Conservation (phyloP, 2,113 vertebrate species). For the Labeo catla region DNA sequence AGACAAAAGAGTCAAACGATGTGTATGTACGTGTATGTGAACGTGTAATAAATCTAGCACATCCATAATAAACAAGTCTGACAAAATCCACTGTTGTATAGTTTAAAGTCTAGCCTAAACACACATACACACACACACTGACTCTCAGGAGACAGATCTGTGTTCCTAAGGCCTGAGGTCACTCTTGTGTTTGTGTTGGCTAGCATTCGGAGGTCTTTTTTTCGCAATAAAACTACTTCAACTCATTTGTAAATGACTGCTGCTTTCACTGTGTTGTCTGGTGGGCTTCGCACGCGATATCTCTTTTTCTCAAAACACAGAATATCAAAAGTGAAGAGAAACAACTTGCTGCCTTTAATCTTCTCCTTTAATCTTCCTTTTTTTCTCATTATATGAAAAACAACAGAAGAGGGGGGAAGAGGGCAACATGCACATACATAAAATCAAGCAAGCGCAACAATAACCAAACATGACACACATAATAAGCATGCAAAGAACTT, state of each 20-base stretch:
- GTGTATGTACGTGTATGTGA: neutral
- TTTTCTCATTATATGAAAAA: conserved; percentile 40
- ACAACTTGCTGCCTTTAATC: conserved; percentile 45
- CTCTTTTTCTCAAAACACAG: conserved; percentile 40
- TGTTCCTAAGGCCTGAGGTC: conserved; percentile 43
- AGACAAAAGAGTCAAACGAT: neutral
- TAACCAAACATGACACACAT: neutral
- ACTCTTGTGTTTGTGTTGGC: conserved; percentile 43
- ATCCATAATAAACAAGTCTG: neutral
- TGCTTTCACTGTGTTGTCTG: conserved; percentile 36
- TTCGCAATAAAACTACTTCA: conserved; percentile 42
- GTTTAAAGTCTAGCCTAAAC: neutral
- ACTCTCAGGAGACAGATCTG: conserved; percentile 24
- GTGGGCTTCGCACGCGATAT: conserved; percentile 45
- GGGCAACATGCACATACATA: neutral
- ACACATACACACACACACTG: neutral
- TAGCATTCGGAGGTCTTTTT: neutral
- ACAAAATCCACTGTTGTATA: conserved; percentile 17
- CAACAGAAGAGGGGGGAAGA: neutral
- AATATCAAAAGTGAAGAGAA: conserved; percentile 46
- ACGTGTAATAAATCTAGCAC: conserved; percentile 14
- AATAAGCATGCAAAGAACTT: neutral
- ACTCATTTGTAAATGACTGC: conserved; percentile 43
- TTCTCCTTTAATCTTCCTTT: conserved; percentile 34
- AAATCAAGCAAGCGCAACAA: conserved; percentile 10